Evolutionary conservation across 2,888 invertebrate species (phyloP).

Genomic region (Bibio marci): DNA sequence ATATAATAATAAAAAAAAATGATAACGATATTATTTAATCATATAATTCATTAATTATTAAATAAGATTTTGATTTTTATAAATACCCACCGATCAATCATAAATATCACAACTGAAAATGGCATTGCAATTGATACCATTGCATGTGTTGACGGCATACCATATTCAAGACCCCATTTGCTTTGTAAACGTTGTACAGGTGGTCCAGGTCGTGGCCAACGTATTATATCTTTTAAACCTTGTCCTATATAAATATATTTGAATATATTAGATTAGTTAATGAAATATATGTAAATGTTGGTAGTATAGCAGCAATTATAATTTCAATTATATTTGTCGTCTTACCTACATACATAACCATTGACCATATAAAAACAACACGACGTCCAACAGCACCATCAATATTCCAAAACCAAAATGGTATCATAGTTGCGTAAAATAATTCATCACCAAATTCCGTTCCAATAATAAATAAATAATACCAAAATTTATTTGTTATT

Average conservation of each 20-base stretch:
- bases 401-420: slow-evolving; percentile 89
- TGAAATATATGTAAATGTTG: too few species aligned
- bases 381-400: slow-evolving; percentile 73
- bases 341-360: slow-evolving; percentile 69
- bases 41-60: too few species aligned
- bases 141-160: slow-evolving; percentile 91
- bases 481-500: slow-evolving; percentile 61
- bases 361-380: slow-evolving; percentile 66
- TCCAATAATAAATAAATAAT: slow-evolving; percentile 68
- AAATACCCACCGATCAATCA: slow-evolving; percentile 34
- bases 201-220: slow-evolving; percentile 73
- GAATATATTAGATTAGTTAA: too few species aligned
- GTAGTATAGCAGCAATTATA: slow-evolving; percentile 27
- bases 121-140: slow-evolving; percentile 83
- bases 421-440: slow-evolving; percentile 81
- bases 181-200: slow-evolving; percentile 70
- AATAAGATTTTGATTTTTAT: too few species aligned
- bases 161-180: slow-evolving; percentile 83
- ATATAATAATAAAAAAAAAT: neutral
- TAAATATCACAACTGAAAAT: slow-evolving; percentile 65
- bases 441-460: slow-evolving; percentile 79
- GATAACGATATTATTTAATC: neutral
- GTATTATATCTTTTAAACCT: slow-evolving; percentile 71
- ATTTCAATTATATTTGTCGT: slow-evolving; percentile 6
- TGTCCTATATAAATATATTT: too few species aligned